These are phyloP conservation scores for Etheostoma cragini DNA, from an alignment of 2,113 vertebrate species.

Conservation along the genomic window DNA sequence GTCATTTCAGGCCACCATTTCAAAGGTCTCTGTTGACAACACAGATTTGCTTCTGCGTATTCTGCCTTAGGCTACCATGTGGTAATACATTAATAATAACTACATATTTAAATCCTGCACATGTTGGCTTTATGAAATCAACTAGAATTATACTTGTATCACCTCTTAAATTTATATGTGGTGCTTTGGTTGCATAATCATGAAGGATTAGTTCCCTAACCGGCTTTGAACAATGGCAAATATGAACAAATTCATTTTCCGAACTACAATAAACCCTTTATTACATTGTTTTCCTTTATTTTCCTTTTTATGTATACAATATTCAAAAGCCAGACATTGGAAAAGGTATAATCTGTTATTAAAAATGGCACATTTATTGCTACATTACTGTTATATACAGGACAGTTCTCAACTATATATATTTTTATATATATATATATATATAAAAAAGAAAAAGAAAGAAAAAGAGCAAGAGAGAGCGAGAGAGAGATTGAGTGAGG, in stretches of 20 bases:
- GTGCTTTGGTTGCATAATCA: background rate
- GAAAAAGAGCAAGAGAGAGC: slow-evolving; percentile 40
- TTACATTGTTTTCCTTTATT: slow-evolving; percentile 86
- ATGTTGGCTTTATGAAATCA: background rate
- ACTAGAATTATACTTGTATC: background rate
- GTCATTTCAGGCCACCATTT: slow-evolving; percentile 50
- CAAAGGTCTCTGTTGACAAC: slow-evolving; percentile 1
- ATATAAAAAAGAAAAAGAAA: slow-evolving; percentile 27
- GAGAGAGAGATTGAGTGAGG: slow-evolving; percentile 74
- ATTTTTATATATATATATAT: slow-evolving; percentile 83
- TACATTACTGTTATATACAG: slow-evolving; percentile 97
- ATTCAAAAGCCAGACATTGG: slow-evolving; percentile 88
- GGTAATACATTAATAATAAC: background rate
- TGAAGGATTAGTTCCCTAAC: background rate
- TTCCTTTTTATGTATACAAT: slow-evolving; percentile 87
- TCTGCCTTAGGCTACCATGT: background rate
- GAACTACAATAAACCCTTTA: slow-evolving; percentile 79
- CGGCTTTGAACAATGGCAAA: slow-evolving; percentile 29
- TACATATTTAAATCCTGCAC: background rate
- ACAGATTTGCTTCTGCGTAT: background rate
- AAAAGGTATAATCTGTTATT: slow-evolving; percentile 90
- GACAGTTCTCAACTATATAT: slow-evolving; percentile 91
- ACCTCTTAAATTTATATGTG: background rate
- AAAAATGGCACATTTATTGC: slow-evolving; percentile 98
- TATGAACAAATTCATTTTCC: slow-evolving; percentile 71